Conservation (phyloP, 2,113 vertebrate species). For the Pelodiscus sinensis region DNA sequence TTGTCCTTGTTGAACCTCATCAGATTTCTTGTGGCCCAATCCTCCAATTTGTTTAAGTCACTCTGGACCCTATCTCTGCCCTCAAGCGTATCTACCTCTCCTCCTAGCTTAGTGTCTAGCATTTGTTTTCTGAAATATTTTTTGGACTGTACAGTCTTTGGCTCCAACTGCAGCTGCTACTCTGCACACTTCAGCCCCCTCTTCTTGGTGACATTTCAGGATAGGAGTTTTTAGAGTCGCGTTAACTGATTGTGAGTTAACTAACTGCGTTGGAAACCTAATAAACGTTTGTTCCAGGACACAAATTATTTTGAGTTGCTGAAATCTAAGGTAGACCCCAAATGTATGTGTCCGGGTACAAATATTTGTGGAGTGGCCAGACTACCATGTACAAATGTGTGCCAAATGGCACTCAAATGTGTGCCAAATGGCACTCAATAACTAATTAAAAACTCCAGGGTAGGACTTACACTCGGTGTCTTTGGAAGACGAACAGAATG, state of each 20-base stretch:
- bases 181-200: background rate
- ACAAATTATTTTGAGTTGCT: background rate
- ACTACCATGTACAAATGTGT: background rate
- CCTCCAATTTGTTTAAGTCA: no score
- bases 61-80: no score
- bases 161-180: constrained; percentile 28
- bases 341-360: background rate
- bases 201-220: constrained; percentile 22
- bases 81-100: no score
- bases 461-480: background rate
- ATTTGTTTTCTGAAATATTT: constrained; percentile 1
- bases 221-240: constrained; percentile 5
- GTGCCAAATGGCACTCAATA: background rate
- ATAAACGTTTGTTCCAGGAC: background rate
- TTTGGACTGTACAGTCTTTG: background rate
- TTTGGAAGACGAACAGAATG: background rate
- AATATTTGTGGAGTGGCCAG: background rate
- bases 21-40: no score
- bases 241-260: constrained; percentile 58
- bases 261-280: background rate
- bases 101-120: no score
- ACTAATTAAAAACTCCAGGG: background rate
- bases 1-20: no score
- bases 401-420: no score
- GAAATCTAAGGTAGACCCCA: background rate